A percentile compares a stretch with the other conserved stretches of the same genome.
These are phyloP conservation scores for Cavia aperea DNA, from an alignment of 2,113 vertebrate genomes.

Conservation along the genomic window DNA sequence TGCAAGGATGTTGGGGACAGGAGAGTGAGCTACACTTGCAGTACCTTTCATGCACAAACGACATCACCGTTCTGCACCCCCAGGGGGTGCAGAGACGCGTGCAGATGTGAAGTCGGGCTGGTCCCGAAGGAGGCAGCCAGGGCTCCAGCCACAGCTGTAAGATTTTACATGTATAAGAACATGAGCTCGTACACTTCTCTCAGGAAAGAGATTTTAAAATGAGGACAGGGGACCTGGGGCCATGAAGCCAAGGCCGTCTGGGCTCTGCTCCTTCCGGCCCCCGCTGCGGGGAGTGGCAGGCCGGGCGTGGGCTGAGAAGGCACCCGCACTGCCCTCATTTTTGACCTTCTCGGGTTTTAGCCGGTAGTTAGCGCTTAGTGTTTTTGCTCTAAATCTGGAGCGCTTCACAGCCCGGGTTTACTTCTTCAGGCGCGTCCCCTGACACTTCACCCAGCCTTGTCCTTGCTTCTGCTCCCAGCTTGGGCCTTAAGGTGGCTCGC, in stretches of 20 bases:
- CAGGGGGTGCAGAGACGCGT: neutral
- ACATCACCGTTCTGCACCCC: neutral
- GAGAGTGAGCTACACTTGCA: accelerated
- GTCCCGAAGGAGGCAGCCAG: neutral
- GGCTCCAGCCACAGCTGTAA: too few relatives aligned
- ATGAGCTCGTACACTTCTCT: too few relatives aligned
- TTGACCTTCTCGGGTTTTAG: neutral
- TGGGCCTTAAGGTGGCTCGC: neutral
- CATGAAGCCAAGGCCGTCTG: neutral
- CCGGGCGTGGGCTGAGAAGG: neutral
- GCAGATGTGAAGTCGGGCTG: neutral
- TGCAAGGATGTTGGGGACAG: neutral
- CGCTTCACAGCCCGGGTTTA: neutral
- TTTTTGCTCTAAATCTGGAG: neutral
- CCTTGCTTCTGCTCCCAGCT: neutral
- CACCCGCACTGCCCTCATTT: neutral
- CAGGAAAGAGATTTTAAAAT: neutral
- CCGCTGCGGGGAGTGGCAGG: neutral
- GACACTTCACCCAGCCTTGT: too few relatives aligned
- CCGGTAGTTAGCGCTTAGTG: neutral
- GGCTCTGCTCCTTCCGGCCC: too few relatives aligned
- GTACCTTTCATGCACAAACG: neutral
- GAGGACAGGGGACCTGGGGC: too few relatives aligned
- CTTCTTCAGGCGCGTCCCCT: neutral
- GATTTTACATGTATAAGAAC: neutral